phyloP scores from a whole-genome alignment of 2,888 invertebrate species.

The Heliconius erato region DNA sequence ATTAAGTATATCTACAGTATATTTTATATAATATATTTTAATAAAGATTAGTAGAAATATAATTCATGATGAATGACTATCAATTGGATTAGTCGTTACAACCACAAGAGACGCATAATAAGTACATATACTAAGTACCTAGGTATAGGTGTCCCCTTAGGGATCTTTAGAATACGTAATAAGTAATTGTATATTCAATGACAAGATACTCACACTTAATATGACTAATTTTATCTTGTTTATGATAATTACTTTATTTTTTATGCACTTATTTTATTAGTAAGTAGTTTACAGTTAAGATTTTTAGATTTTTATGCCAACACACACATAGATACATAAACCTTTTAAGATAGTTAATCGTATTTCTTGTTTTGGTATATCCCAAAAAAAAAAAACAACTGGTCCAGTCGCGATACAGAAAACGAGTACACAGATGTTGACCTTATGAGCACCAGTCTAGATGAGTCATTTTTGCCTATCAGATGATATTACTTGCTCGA shows the following conservation, averaged over 20 bases:
- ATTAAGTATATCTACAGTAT: background rate
- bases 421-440: conserved; percentile 63
- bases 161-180: background rate
- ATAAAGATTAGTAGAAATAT: no score
- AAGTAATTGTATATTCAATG: background rate
- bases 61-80: background rate
- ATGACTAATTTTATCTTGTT: background rate
- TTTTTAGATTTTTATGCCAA: background rate
- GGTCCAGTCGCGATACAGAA: conserved; percentile 71
- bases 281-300: background rate
- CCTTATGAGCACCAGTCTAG: conserved; percentile 65
- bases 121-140: background rate
- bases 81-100: background rate
- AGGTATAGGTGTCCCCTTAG: background rate
- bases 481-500: conserved; percentile 62
- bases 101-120: conserved; percentile 8
- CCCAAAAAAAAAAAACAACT: conserved; percentile 62
- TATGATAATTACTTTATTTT: background rate
- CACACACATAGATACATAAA: background rate
- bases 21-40: background rate
- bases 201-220: background rate
- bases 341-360: background rate
- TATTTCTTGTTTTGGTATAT: conserved; percentile 21
- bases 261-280: background rate
- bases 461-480: conserved; percentile 70